phyloP scores from a whole-genome alignment of 2,888 invertebrate genomes.

The Yponomeuta plumbellus region DNA sequence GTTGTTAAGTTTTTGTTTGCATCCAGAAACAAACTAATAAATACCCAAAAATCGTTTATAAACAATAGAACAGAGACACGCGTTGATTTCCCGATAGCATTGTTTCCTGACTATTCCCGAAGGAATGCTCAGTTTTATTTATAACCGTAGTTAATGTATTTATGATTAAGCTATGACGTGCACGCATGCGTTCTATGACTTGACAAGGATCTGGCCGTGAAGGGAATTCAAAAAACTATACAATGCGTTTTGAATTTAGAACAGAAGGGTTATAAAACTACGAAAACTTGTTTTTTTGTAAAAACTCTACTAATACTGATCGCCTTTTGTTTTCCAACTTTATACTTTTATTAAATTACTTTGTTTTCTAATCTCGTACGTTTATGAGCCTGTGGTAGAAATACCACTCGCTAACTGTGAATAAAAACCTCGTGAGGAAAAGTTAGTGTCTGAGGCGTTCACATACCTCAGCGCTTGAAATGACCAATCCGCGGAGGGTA shows the following conservation, averaged over 20 bases:
- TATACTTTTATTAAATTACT: no score
- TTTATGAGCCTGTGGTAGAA: no score
- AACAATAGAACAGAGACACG: constrained; percentile 36
- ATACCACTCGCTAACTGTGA: no score
- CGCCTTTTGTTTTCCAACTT: background rate
- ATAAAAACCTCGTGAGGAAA: no score
- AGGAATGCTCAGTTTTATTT: constrained; percentile 8
- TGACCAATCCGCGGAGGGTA: no score
- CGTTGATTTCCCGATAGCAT: constrained; percentile 65
- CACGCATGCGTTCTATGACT: constrained; percentile 8
- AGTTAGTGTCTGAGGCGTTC: no score
- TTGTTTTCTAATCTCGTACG: no score
- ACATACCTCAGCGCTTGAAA: no score
- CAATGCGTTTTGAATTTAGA: background rate
- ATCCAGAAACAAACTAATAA: no score
- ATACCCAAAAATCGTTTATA: background rate
- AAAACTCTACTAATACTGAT: background rate
- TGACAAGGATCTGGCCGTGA: constrained; percentile 5
- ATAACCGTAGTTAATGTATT: background rate
- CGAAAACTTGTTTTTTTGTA: background rate
- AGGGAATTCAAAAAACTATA: constrained; percentile 8
- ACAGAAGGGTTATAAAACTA: background rate
- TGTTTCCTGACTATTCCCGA: constrained; percentile 29
- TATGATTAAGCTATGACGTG: constrained; percentile 6
- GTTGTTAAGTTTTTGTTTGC: no score